Base-by-base conservation (phyloP, 2,113 vertebrate species). In the Acrocephalus arundinaceus region DNA sequence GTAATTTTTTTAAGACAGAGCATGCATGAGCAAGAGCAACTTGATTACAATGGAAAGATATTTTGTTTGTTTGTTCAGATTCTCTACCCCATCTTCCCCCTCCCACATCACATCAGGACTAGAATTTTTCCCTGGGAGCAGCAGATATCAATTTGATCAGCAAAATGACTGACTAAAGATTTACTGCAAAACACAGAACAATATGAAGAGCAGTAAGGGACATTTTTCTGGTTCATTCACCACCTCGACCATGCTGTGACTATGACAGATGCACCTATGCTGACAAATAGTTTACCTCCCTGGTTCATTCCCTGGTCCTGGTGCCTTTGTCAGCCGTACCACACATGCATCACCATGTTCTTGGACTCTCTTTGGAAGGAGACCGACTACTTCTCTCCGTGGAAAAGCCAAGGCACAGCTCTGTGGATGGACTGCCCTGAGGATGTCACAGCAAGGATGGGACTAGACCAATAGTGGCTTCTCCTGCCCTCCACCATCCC, bases 11-110 rank as follows among this genome's bases (percentile, higher is more conserved):
- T 78, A 23, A 84, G 52, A 94, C 23, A 87, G 25, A 92, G 59
- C 89, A 52, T 75, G 93, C 76, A 71, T 10, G 35, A 95, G 77
- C 95, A 95, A 92, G 89, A 93, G 24, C 65, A 94, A 68, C 84
- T 89, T 48, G 61, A 92, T 93, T 84, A 78, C 71, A 95, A 93
- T 0, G 1, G 55, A 72, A 92, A 74, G 35, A 79, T 43, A 70
- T 39, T 51, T 51, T 77, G 51, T 95, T 90, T 94, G 72, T 93
- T 92, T 90, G 59, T 87, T 89, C 66, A 85, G 70, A 89, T 85
- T 57, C 52, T 71, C 39, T 93, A 35, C 73, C 57, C 45, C 45
- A 3, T 59, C 61, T 85, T 46, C 73, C 48, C 63, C 27, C 43
- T 90, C 94, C 76, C 65, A 88, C 15, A 3, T 41, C 2, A 0